These are phyloP conservation scores for Octodonta nipae DNA, from an alignment of 2,888 invertebrate genomes.

Conservation along the genomic window DNA sequence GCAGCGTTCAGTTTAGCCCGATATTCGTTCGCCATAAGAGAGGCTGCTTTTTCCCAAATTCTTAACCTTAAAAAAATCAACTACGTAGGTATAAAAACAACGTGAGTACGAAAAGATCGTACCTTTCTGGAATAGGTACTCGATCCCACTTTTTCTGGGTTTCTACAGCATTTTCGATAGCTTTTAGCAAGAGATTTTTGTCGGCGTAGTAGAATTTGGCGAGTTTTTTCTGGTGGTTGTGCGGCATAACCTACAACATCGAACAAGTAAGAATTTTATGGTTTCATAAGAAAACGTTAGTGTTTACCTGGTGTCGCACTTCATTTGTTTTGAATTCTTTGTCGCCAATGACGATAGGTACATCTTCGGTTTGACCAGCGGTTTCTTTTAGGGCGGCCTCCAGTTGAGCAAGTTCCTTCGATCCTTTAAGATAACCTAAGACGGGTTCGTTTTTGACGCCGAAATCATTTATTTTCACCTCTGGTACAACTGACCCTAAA, in stretches of 20 bases:
- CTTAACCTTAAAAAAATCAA: conserved; percentile 42
- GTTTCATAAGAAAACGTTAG: neutral
- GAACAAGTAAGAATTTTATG: too few relatives aligned
- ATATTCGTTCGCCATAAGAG: conserved; percentile 77
- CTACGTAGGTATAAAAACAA: too few relatives aligned
- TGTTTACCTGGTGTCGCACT: conserved; percentile 61
- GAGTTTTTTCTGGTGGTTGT: conserved; percentile 73
- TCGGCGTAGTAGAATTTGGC: conserved; percentile 90
- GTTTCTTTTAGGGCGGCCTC: conserved; percentile 54
- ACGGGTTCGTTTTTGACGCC: conserved; percentile 67
- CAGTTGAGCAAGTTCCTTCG: conserved; percentile 63
- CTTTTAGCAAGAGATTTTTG: conserved; percentile 66
- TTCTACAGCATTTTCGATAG: conserved; percentile 66
- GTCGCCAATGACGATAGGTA: conserved; percentile 94
- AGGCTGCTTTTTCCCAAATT: conserved; percentile 80
- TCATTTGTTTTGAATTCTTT: conserved; percentile 66
- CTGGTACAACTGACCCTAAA: conserved; percentile 51
- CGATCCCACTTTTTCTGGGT: conserved; percentile 82
- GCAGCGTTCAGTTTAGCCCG: conserved; percentile 83
- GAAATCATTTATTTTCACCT: conserved; percentile 52
- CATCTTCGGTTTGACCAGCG: conserved; percentile 57
- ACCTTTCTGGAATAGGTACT: conserved; percentile 59
- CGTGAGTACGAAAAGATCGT: too few relatives aligned
- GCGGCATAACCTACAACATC: conserved; percentile 55
- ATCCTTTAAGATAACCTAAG: conserved; percentile 67